Base-by-base conservation (phyloP, 2,113 vertebrate genomes). In the Entosphenus tridentatus region DNA sequence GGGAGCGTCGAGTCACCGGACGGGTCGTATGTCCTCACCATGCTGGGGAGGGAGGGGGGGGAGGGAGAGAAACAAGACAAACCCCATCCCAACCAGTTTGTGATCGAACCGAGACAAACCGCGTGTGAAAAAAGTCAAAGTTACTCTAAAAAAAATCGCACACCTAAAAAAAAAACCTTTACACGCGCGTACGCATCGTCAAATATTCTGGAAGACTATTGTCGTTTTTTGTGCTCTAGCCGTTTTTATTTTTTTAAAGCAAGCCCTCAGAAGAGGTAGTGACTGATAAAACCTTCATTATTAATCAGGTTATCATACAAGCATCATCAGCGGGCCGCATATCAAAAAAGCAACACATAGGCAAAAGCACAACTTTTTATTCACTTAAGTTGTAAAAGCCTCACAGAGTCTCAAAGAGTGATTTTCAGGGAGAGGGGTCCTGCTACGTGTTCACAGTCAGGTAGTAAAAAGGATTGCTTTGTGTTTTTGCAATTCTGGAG, bases 1-100 rank as follows among this genome's bases (percentile, higher is more conserved):
- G 91, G 87, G 65, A 97, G 82, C 0, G 88, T 95, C 0, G 92
- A 90, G 69, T 97, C 93, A 3, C 83, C 87, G 17, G 89, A 95
- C 1, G 91, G 89, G 72, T 96, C 89, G 1, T 89, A 98, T 3
- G 85, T 72, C 75, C 80, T 88, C 69, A 98, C 75, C 74, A 95
- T 89, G 3, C 93, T 98, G 75, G 39, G 1, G 68, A 77, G 21
- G 71, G 68, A 39, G 18, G 21, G 10, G 10, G 16, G 57, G 58
- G n/a, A 62, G 68, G 18, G 18, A 21, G 21, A n/a, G 14, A 55
- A n/a, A 17, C 13, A 11, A 65, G n/a, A n/a, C n/a, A 65, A 65
- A 16, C n/a, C 62, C 62, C 62, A 2, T 9, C 10, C n/a, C 8
- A 16, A 65, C 59, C 62, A 65, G 21, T 9, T 65, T n/a, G 21